Evolutionary conservation across 2,888 invertebrate genomes (phyloP), one percentile per base, ranked within the genome.

Genomic region (Nysson spinosus): DNA sequence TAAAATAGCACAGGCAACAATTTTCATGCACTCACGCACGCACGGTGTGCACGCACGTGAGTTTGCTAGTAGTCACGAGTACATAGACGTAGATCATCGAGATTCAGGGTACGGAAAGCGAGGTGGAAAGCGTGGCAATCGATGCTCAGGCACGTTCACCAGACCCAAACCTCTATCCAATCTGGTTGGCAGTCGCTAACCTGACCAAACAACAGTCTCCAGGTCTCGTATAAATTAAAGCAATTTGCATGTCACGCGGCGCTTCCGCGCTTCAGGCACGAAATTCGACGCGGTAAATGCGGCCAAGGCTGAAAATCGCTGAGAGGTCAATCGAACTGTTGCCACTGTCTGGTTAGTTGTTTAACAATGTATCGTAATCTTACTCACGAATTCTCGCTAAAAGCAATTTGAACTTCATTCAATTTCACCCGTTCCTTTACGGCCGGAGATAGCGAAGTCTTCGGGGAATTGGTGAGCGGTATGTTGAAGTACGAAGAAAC

Each of bases 151-250:
- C 80, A 80, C 79, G 80, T 78, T 62, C 75, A 46, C 49, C 69
- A 40, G 42, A 51, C 64, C 50, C 52, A 52, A 67, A 69, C 62
- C 75, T 58, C 46, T 47, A 52, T 35, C 65, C 69, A 72, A 80
- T 77, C 75, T 69, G 68, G 58, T 52, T 49, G 57, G 47, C 70
- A 74, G 73, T 66, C 76, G 74, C 65, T 66, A 78, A 75, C 71
- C 73, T 69, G 57, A 72, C 78, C 75, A 75, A 81, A 79, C 83
- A 82, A 78, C 78, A 66, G 75, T 73, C 71, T 74, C 60, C 69
- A 69, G 75, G 65, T 65, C 42, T 74, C 66, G 75, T 78, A 82
- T 77, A 82, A 81, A 82, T 82, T 82, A 73, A 77, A 81, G 77
- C 76, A 77, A 82, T 83, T 82, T 82, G 76, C 82, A 77, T 78